Conservation (phyloP, 2,113 vertebrate species). For the Porphyrio hochstetteri region DNA sequence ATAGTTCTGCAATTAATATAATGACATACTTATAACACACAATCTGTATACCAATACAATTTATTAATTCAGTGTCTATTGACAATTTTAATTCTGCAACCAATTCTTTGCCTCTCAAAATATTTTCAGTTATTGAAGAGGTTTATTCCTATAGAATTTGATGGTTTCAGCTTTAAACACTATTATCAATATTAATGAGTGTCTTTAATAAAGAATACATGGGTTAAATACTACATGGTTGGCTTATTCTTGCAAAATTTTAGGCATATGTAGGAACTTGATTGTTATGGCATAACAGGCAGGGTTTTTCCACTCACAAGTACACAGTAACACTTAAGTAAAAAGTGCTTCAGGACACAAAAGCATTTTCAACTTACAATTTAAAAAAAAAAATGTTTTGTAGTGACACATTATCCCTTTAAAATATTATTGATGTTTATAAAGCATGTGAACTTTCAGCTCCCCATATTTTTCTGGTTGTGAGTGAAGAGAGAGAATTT, state of each 20-base stretch:
- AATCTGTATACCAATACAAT: no score
- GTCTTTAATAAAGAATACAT: background rate
- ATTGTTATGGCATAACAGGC: background rate
- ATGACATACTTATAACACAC: background rate
- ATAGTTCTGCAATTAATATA: background rate
- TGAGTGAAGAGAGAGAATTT: background rate
- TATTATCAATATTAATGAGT: background rate
- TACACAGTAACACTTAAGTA: background rate
- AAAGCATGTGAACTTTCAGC: background rate
- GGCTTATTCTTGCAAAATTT: background rate
- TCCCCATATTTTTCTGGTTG: background rate
- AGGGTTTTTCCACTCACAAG: background rate
- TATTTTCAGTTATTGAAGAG: background rate
- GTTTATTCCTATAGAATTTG: background rate
- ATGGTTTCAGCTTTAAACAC: background rate
- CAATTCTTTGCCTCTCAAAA: background rate
- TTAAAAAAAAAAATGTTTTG: no score
- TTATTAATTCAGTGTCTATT: background rate
- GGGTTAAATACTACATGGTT: background rate
- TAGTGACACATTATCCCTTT: background rate
- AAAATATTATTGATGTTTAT: background rate
- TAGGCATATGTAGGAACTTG: background rate
- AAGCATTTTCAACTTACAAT: slow-evolving; percentile 25
- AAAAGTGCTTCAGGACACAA: background rate
- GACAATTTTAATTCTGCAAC: background rate